phyloP scores from a whole-genome alignment of 2,113 vertebrate species.

The Irena cyanogastra region DNA sequence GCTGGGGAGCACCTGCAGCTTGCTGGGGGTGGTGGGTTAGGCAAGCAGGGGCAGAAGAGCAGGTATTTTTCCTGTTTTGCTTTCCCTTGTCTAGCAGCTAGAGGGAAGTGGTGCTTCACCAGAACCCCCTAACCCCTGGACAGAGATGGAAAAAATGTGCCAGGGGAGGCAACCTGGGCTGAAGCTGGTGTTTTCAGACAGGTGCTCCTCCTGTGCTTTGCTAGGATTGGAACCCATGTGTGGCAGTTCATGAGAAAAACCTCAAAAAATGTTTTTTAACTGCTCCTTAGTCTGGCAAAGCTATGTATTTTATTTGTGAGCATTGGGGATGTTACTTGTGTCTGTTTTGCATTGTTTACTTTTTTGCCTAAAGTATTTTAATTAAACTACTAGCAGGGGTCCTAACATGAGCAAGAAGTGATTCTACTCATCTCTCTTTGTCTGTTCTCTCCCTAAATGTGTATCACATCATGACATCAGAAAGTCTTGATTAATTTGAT shows the following conservation, averaged over 20 bases:
- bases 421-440: neutral
- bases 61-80: neutral
- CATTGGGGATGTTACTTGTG: neutral
- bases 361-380: neutral
- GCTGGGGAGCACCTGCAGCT: neutral
- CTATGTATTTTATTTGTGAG: neutral
- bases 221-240: neutral
- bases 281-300: neutral
- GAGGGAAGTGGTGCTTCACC: neutral
- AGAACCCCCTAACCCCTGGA: neutral
- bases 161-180: neutral
- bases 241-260: neutral
- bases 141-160: neutral
- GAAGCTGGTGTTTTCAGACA: neutral
- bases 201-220: neutral
- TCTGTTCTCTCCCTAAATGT: neutral
- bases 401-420: neutral
- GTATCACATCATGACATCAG: neutral
- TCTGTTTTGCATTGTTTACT: neutral
- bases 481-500: neutral
- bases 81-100: conserved; percentile 2
- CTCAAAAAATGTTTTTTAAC: neutral
- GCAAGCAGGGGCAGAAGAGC: neutral
- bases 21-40: neutral
- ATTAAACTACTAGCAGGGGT: neutral